These are phyloP conservation scores for Gymnosoma rotundatum DNA, from an alignment of 2,888 invertebrate species.

Conservation along the genomic window DNA sequence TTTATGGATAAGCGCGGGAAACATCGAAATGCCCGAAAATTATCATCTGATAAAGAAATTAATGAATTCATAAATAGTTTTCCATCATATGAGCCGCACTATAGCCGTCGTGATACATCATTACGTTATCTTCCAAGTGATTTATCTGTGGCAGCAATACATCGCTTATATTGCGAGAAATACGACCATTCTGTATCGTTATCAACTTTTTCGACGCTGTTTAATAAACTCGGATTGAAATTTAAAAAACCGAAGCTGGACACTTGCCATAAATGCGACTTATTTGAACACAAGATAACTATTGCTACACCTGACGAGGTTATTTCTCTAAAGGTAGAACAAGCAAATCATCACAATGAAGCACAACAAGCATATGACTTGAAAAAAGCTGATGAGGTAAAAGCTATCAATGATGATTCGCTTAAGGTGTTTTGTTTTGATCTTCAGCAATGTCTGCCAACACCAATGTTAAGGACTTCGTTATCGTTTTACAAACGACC, in stretches of 20 bases:
- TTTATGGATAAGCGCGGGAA: slow-evolving; percentile 23
- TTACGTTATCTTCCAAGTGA: slow-evolving; percentile 21
- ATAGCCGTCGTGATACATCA: slow-evolving; percentile 22
- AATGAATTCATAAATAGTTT: slow-evolving; percentile 18
- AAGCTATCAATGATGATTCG: slow-evolving; percentile 27
- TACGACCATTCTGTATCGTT: slow-evolving; percentile 2
- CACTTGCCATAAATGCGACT: slow-evolving; percentile 32
- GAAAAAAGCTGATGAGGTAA: slow-evolving; percentile 26
- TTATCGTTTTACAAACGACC: slow-evolving; percentile 24
- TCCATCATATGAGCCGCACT: slow-evolving; percentile 30
- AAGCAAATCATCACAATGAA: slow-evolving; percentile 31
- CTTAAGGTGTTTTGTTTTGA: slow-evolving; percentile 27
- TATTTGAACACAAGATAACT: slow-evolving; percentile 25
- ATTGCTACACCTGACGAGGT: slow-evolving; percentile 19
- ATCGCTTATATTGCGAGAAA: slow-evolving; percentile 21
- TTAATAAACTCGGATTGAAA: slow-evolving; percentile 18
- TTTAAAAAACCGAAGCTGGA: slow-evolving; percentile 24
- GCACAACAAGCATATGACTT: slow-evolving; percentile 32
- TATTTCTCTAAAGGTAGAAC: slow-evolving; percentile 25
- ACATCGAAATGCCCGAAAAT: slow-evolving; percentile 29
- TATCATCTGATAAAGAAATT: slow-evolving; percentile 17
- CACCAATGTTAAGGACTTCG: slow-evolving; percentile 27
- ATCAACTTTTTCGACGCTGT: neutral
- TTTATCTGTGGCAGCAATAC: slow-evolving; percentile 9
- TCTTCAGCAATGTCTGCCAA: neutral